These are phyloP conservation scores for Arothron firmamentum DNA, from an alignment of 2,113 vertebrate species.

Conservation along the genomic window DNA sequence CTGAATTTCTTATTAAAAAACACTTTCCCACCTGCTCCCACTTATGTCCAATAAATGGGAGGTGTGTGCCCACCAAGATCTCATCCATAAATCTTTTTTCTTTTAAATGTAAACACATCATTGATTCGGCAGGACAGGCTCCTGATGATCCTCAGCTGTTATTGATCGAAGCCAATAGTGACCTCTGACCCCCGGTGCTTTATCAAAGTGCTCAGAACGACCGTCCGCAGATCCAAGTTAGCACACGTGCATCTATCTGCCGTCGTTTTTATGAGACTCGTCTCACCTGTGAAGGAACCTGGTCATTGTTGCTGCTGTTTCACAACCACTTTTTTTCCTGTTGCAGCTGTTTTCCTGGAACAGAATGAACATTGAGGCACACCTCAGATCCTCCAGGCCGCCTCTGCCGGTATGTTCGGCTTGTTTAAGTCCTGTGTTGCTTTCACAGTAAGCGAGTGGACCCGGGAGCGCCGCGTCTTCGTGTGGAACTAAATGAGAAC, in stretches of 20 bases:
- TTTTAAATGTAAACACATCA: conserved; percentile 6
- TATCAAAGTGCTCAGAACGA: conserved; percentile 35
- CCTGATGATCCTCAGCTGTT: conserved; percentile 42
- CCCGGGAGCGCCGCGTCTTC: conserved; percentile 29
- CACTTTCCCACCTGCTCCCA: neutral
- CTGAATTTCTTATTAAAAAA: neutral
- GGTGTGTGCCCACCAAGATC: conserved; percentile 27
- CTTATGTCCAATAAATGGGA: conserved; percentile 5
- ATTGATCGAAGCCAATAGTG: conserved; percentile 44
- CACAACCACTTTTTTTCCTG: conserved; percentile 18
- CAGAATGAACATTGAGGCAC: conserved; percentile 20
- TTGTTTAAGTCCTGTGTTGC: conserved; percentile 40
- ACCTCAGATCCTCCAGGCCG: conserved; percentile 30
- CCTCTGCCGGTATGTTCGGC: conserved; percentile 28
- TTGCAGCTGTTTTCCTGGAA: conserved; percentile 7
- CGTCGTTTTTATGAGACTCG: conserved; percentile 11
- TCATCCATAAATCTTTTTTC: conserved; percentile 29
- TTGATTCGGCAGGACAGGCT: conserved; percentile 35
- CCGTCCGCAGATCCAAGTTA: conserved; percentile 35
- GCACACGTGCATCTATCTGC: conserved; percentile 33
- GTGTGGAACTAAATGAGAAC: conserved; percentile 21
- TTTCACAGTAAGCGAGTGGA: conserved; percentile 40
- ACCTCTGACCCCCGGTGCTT: conserved; percentile 55
- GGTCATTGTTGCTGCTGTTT: conserved; percentile 28
- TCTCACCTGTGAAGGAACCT: conserved; percentile 32